Base-by-base conservation (phyloP, 2,888 invertebrate species). In the Hydrotaea cyrtoneurina region DNA sequence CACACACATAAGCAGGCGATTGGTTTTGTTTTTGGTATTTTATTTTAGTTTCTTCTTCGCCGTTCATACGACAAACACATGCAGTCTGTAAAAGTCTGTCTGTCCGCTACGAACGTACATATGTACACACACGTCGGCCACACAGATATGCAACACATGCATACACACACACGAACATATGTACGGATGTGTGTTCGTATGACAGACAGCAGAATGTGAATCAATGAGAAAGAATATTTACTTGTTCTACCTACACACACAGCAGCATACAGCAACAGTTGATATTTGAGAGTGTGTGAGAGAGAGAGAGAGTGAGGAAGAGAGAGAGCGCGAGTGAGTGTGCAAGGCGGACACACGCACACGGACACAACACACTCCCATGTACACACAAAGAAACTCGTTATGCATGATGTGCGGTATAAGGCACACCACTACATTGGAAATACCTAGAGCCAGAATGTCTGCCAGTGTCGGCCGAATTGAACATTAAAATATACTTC, bases 381-480 rank as follows among this genome's bases (percentile, higher is more conserved):
- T 77, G 80, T 84, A 81, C 86, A 17, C 80, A 84, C 80, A 86
- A 87, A 84, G 77, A 87, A 87, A 86, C 86, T 74, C 69, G 85
- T 87, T 71, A 78, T 78, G 74, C 31, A 31, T 23, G 19, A 0
- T 69, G 66, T 46, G 83, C 86, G 83, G 53, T 36, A 46, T 86
- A 81, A 86, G 82, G 77, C 85, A 31, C 31, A 86, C 83, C 69
- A 83, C 82, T 59, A 83, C 86, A 83, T 55, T 13, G 19, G 62
- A 72, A 72, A 71, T 55, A 88, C 86, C 88, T 87, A 90, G 91
- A 90, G 91, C 90, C 90, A 91, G 90, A 91, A 91, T 91, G 90
- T 91, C 90, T 91, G 88, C 88, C 90, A 90, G 83, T 82, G 85
- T 85, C 87, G 87, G 87, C 86, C 86, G 86, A 88, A 86, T 31